These are phyloP conservation scores for Trachelus tabidus DNA, from an alignment of 2,888 invertebrate genomes.

Conservation along the genomic window DNA sequence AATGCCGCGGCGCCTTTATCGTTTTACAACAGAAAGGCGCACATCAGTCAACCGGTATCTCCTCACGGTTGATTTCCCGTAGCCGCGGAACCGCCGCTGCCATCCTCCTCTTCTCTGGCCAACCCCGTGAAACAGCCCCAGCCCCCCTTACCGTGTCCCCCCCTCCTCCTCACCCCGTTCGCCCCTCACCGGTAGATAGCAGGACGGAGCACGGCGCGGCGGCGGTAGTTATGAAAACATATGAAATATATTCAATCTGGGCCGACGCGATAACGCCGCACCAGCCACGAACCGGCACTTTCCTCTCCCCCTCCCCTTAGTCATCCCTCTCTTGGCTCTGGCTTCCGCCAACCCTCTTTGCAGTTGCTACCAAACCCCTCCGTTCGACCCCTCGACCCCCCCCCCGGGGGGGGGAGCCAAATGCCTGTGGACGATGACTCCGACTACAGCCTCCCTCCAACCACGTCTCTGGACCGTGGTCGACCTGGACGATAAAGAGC, in stretches of 20 bases:
- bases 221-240: slow-evolving; percentile 63
- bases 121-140: slow-evolving; percentile 31
- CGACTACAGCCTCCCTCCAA: slow-evolving; percentile 32
- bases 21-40: slow-evolving; percentile 67
- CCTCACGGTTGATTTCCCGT: slow-evolving; percentile 68
- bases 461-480: slow-evolving; percentile 27
- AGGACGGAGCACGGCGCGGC: slow-evolving; percentile 41
- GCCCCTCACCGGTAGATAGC: slow-evolving; percentile 36
- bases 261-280: slow-evolving; percentile 53
- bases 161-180: slow-evolving; percentile 5
- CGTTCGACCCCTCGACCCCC: slow-evolving; percentile 20
- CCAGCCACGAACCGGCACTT: slow-evolving; percentile 10
- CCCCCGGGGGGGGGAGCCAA: neutral
- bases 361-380: neutral
- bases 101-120: slow-evolving; percentile 28
- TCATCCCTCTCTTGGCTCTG: slow-evolving; percentile 12
- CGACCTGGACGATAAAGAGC: slow-evolving; percentile 22
- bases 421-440: slow-evolving; percentile 23
- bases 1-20: slow-evolving; percentile 66
- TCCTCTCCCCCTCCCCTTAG: slow-evolving; percentile 2
- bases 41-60: slow-evolving; percentile 67
- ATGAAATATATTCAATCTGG: slow-evolving; percentile 67
- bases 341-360: slow-evolving; percentile 10
- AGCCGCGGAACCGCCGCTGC: slow-evolving; percentile 52
- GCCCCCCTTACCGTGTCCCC: slow-evolving; percentile 25